A percentile compares a stretch with the other conserved stretches of the same genome.
phyloP scores from a whole-genome alignment of 2,888 invertebrate genomes.

The Drosophila sordidula region DNA sequence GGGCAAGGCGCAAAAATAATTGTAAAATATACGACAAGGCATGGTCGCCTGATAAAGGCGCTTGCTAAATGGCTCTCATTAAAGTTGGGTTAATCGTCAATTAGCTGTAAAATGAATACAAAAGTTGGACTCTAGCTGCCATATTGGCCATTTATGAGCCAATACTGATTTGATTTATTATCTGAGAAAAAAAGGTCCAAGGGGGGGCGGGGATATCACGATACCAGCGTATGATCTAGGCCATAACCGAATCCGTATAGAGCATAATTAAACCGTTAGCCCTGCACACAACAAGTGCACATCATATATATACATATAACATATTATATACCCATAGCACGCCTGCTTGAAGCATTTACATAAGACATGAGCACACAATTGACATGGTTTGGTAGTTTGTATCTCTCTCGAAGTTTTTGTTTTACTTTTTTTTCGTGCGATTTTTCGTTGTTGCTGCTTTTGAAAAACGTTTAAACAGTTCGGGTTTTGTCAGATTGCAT shows the following conservation, averaged over 20 bases:
- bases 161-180: conserved; percentile 49
- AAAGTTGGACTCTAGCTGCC: conserved; percentile 23
- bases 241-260: not conserved
- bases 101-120: conserved; percentile 47
- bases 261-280: conserved; percentile 27
- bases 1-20: conserved; percentile 31
- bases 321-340: conserved; percentile 61
- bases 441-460: conserved; percentile 24
- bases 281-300: conserved; percentile 10
- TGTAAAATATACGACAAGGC: conserved; percentile 52
- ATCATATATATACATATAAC: not conserved
- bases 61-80: conserved; percentile 47
- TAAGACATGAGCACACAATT: conserved; percentile 64
- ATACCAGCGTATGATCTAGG: conserved; percentile 18
- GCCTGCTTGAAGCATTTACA: conserved; percentile 64
- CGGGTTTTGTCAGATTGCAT: conserved; percentile 42
- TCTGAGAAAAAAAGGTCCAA: conserved; percentile 6
- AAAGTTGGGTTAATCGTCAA: conserved; percentile 62
- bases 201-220: conserved; percentile 19
- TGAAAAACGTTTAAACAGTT: conserved; percentile 43
- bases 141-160: conserved; percentile 26
- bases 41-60: conserved; percentile 49
- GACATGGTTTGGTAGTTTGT: conserved; percentile 56
- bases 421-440: conserved; percentile 7
- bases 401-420: conserved; percentile 25